Conservation (phyloP, 2,113 vertebrate genomes). For the Ondatra zibethicus region DNA sequence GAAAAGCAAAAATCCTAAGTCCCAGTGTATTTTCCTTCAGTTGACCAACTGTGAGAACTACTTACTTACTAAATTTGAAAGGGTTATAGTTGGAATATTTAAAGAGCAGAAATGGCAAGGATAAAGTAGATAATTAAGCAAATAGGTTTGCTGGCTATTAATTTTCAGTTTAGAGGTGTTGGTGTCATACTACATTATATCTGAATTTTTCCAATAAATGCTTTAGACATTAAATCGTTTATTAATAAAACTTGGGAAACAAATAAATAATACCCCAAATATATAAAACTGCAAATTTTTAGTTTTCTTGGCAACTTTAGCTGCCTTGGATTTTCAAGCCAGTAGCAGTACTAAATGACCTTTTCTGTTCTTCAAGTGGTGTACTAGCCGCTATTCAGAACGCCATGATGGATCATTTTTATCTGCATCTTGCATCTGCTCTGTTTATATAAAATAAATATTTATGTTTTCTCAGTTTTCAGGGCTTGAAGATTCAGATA, state of each 20-base stretch:
- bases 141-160: constrained; percentile 4
- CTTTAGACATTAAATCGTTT: constrained; percentile 69
- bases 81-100: neutral
- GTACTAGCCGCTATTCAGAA: constrained; percentile 82
- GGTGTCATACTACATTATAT: neutral
- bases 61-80: neutral
- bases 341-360: constrained; percentile 78
- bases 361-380: constrained; percentile 82
- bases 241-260: constrained; percentile 61
- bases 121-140: constrained; percentile 41
- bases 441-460: constrained; percentile 88
- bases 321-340: constrained; percentile 75
- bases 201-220: constrained; percentile 51
- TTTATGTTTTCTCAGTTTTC: constrained; percentile 89
- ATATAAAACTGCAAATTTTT: constrained; percentile 70
- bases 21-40: constrained; percentile 9
- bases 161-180: neutral
- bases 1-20: neutral
- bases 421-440: constrained; percentile 83
- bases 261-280: constrained; percentile 51
- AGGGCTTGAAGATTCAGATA: constrained; percentile 85
- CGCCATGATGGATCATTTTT: constrained; percentile 86
- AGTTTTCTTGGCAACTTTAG: constrained; percentile 79
- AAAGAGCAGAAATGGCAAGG: constrained; percentile 32
- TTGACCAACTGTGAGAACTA: constrained; percentile 24